Percentiles rank a stretch among this genome's conserved stretches.
phyloP scores from a whole-genome alignment of 2,888 invertebrate species.

The Acrobasis consociella region DNA sequence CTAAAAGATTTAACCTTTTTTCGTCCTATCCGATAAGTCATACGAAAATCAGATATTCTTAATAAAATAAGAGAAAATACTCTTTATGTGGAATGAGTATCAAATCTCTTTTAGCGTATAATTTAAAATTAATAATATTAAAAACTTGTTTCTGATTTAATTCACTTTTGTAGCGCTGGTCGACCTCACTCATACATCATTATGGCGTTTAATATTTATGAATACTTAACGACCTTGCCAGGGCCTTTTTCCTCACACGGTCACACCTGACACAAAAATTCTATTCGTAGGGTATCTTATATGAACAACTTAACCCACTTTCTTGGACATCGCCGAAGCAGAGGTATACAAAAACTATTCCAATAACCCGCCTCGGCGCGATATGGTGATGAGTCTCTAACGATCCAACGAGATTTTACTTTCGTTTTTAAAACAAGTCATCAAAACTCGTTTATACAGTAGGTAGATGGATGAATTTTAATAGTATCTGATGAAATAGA shows the following conservation, averaged over 20 bases:
- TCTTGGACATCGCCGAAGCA: constrained; percentile 40
- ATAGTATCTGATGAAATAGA: background rate
- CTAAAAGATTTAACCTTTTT: no score
- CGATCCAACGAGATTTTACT: constrained; percentile 27
- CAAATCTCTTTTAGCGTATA: background rate
- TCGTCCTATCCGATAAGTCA: no score
- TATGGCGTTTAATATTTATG: constrained; percentile 21
- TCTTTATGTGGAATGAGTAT: background rate
- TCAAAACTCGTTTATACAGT: background rate
- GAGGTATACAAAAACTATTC: constrained; percentile 31
- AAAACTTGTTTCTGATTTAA: background rate
- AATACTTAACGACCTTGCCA: constrained; percentile 10
- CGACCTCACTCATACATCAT: constrained; percentile 10
- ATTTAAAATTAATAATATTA: background rate
- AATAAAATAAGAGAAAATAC: no score
- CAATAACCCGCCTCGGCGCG: constrained; percentile 41
- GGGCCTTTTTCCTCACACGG: constrained; percentile 8
- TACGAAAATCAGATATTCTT: no score
- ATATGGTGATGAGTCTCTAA: constrained; percentile 43
- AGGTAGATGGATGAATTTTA: background rate
- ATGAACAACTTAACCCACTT: constrained; percentile 47
- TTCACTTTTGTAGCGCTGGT: constrained; percentile 4
- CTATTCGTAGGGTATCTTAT: constrained; percentile 20
- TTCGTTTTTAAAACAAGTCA: constrained; percentile 8
- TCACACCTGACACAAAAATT: constrained; percentile 24